Percentiles rank a stretch among this genome's conserved stretches.
These are phyloP conservation scores for Gymnocypris eckloni DNA, from an alignment of 2,797 vertebrate species.

Conservation along the genomic window DNA sequence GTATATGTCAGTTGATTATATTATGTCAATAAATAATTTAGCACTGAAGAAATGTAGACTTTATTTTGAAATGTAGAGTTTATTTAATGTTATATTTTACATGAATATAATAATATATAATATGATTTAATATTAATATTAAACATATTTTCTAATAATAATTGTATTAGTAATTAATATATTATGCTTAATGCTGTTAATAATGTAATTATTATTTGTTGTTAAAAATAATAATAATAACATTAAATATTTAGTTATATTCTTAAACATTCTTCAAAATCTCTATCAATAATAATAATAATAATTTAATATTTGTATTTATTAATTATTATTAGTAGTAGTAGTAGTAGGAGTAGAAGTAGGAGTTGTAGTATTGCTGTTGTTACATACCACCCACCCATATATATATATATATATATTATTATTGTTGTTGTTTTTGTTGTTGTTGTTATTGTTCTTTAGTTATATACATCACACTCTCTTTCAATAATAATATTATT, in stretches of 20 bases:
- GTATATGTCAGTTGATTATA: not conserved
- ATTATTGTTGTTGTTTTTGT: not conserved
- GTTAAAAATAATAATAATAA: too few relatives aligned
- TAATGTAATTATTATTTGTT: not conserved
- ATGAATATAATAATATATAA: not conserved
- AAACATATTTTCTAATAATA: not conserved
- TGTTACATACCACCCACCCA: too few relatives aligned
- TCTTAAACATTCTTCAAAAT: too few relatives aligned
- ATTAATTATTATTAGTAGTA: too few relatives aligned
- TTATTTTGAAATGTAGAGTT: too few relatives aligned
- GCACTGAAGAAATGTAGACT: not conserved
- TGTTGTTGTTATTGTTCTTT: not conserved
- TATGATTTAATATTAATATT: not conserved
- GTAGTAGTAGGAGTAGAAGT: too few relatives aligned
- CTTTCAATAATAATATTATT: not conserved
- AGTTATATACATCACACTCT: not conserved
- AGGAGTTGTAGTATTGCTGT: too few relatives aligned
- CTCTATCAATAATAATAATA: too few relatives aligned
- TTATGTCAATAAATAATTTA: not conserved
- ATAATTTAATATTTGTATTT: too few relatives aligned
- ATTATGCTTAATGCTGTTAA: not conserved
- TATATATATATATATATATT: too few relatives aligned
- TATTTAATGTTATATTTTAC: too few relatives aligned
- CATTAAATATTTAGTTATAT: too few relatives aligned
- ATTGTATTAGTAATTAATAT: not conserved